phyloP scores from a whole-genome alignment of 64 coral and sea anemone genomes.

The Montipora sp. region DNA sequence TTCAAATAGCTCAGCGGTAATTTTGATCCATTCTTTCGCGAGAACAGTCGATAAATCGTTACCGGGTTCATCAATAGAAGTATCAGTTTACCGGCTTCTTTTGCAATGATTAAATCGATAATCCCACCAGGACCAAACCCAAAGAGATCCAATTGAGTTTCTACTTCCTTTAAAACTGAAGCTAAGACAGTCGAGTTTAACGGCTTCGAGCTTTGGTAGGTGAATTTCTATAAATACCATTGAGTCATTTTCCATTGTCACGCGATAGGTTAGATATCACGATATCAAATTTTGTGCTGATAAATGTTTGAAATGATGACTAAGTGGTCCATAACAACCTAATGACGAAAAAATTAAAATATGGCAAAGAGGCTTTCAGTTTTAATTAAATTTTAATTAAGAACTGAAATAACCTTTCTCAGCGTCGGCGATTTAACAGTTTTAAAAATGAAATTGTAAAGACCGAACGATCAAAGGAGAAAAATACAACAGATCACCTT shows the following conservation, averaged over 20 bases:
- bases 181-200: not conserved
- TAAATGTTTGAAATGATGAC: not conserved
- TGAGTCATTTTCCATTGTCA: not conserved
- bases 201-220: not conserved
- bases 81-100: constrained; percentile 6
- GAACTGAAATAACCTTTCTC: not conserved
- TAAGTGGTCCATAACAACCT: no score
- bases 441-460: not conserved
- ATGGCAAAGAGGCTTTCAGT: not conserved
- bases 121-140: not conserved
- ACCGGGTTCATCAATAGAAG: not conserved
- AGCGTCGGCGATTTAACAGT: not conserved
- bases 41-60: not conserved
- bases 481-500: not conserved
- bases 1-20: not conserved
- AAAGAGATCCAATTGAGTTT: not conserved
- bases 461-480: not conserved
- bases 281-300: not conserved
- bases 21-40: not conserved
- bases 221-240: not conserved
- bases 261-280: not conserved
- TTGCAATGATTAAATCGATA: not conserved
- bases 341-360: not conserved
- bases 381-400: constrained; percentile 16
- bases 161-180: not conserved